These are phyloP conservation scores for Xylocampa areola DNA, from an alignment of 2,888 invertebrate genomes.

Conservation along the genomic window DNA sequence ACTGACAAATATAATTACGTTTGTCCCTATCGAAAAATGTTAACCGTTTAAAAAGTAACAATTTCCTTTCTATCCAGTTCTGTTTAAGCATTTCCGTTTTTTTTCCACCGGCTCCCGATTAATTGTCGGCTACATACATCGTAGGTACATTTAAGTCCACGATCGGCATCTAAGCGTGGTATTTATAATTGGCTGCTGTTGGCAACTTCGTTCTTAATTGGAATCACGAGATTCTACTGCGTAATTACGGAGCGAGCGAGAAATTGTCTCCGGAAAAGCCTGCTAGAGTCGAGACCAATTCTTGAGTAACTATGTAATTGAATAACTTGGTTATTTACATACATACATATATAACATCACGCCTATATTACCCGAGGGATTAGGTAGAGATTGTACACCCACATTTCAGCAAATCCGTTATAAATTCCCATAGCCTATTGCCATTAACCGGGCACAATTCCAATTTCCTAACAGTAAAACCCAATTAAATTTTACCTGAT, in stretches of 20 bases:
- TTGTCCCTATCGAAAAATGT: conserved; percentile 1
- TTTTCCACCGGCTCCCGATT: conserved; percentile 21
- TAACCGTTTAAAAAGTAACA: background rate
- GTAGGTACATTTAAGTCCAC: conserved; percentile 36
- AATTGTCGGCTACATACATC: conserved; percentile 14
- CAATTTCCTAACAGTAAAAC: too few species aligned
- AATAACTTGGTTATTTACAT: conserved; percentile 42
- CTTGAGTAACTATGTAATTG: conserved; percentile 30
- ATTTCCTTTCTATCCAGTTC: conserved; percentile 32
- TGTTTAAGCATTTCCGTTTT: conserved; percentile 30
- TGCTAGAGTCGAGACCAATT: conserved; percentile 14
- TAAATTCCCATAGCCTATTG: too few species aligned
- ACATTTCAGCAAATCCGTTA: too few species aligned
- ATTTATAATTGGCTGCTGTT: conserved; percentile 67
- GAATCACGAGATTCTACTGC: conserved; percentile 63
- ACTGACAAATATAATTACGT: too few species aligned
- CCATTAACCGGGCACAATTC: too few species aligned
- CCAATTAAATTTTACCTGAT: too few species aligned
- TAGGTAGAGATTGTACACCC: background rate
- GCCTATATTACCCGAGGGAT: background rate
- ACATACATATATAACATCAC: conserved; percentile 9
- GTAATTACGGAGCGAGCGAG: conserved; percentile 62
- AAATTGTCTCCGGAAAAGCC: conserved; percentile 49
- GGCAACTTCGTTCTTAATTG: conserved; percentile 65
- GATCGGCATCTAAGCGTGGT: conserved; percentile 56